Evolutionary conservation across 1,140 invertebrate genomes (phyloP).

Genomic region (Drosophila burlai): DNA sequence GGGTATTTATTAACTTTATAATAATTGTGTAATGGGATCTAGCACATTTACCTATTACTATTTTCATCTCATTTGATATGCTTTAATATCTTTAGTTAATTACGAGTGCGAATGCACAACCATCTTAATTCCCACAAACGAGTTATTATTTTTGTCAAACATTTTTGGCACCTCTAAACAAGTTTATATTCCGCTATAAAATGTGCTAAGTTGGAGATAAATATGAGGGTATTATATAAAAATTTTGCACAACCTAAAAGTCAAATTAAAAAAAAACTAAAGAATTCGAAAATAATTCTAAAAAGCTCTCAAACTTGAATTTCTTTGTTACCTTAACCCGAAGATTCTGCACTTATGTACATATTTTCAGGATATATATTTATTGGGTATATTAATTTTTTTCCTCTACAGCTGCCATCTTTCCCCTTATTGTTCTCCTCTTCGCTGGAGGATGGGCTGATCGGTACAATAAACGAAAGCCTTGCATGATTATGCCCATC

Average conservation of each 20-base stretch:
- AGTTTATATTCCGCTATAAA: constrained; percentile 3
- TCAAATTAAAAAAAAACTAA: not conserved
- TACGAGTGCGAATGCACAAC: not conserved
- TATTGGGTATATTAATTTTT: not conserved
- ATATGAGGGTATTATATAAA: not conserved
- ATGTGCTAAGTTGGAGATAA: not conserved
- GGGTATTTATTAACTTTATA: not conserved
- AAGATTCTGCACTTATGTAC: too few species aligned
- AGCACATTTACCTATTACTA: constrained; percentile 3
- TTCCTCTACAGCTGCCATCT: constrained; percentile 85
- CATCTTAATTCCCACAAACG: constrained; percentile 5
- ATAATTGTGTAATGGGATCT: not conserved
- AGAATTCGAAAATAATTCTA: not conserved
- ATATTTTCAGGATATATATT: not conserved
- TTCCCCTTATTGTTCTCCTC: constrained; percentile 87
- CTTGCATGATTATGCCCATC: constrained; percentile 88
- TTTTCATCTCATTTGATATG: not conserved
- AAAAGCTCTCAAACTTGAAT: not conserved
- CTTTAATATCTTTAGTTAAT: not conserved
- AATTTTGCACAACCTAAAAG: not conserved
- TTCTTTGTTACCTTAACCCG: not conserved
- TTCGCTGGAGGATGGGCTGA: constrained; percentile 89
- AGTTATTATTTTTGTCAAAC: constrained; percentile 11
- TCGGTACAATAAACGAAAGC: constrained; percentile 88
- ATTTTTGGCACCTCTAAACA: constrained; percentile 4